A percentile compares a stretch with the other conserved stretches of the same genome.
These are phyloP conservation scores for Mya arenaria DNA, from an alignment of 1,140 invertebrate genomes.

Conservation along the genomic window DNA sequence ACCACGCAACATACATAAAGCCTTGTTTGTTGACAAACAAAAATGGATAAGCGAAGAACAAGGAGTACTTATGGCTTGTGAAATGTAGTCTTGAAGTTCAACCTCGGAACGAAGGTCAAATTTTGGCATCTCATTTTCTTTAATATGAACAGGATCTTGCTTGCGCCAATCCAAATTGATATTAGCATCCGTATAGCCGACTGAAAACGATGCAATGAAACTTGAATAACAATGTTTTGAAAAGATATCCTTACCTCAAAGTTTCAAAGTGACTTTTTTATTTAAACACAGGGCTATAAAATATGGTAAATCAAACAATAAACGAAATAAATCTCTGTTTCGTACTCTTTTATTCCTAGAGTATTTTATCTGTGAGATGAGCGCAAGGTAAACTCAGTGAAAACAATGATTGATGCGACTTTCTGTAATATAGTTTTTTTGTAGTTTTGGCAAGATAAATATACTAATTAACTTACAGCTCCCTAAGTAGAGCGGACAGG, in stretches of 20 bases:
- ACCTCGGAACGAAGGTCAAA: background rate
- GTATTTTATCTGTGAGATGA: background rate
- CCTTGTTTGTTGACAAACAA: background rate
- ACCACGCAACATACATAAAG: background rate
- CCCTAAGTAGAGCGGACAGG: conserved; percentile 94
- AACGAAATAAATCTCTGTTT: background rate
- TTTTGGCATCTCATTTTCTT: conserved; percentile 8
- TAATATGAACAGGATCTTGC: background rate
- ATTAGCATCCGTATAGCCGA: conserved; percentile 20
- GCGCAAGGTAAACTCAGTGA: background rate
- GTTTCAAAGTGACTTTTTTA: background rate
- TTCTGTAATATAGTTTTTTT: background rate
- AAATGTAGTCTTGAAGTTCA: background rate
- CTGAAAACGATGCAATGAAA: background rate
- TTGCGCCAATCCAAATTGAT: conserved; percentile 14
- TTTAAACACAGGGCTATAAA: background rate
- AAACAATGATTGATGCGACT: background rate
- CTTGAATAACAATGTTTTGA: background rate
- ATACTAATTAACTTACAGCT: conserved; percentile 84
- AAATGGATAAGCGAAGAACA: background rate
- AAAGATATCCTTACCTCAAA: background rate
- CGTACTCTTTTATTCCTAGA: background rate
- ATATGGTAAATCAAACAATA: too few relatives aligned
- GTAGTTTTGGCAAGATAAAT: background rate
- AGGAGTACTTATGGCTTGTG: background rate